Evolutionary conservation across 2,888 invertebrate genomes (phyloP).

Genomic region (Iphiclides podalirius): DNA sequence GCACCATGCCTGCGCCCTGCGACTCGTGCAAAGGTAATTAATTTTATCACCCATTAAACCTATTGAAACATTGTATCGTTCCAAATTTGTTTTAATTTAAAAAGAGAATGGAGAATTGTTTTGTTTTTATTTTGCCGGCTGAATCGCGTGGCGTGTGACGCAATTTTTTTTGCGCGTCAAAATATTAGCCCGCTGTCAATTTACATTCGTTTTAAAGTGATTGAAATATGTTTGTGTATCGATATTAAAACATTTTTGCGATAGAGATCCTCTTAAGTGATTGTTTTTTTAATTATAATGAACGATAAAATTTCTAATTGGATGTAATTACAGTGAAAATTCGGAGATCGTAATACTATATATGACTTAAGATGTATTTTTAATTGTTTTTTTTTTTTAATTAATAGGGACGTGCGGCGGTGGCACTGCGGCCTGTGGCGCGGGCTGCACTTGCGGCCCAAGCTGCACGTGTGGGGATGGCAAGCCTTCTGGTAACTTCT

Average conservation of each 20-base stretch:
- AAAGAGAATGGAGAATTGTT: neutral
- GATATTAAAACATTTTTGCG: conserved; percentile 21
- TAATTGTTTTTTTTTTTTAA: conserved; percentile 33
- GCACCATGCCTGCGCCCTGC: conserved; percentile 68
- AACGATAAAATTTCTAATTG: no score
- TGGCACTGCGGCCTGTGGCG: conserved; percentile 74
- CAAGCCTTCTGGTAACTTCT: conserved; percentile 39
- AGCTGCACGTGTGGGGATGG: conserved; percentile 76
- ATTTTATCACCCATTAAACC: neutral
- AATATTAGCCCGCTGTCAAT: neutral
- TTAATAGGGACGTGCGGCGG: conserved; percentile 75
- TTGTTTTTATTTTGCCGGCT: conserved; percentile 10
- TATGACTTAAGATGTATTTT: no score
- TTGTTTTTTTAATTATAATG: no score
- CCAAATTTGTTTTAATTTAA: neutral
- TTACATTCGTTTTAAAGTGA: neutral
- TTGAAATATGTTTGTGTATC: conserved; percentile 1
- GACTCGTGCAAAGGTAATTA: conserved; percentile 67
- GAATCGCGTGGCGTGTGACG: conserved; percentile 17
- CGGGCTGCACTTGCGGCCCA: conserved; percentile 79
- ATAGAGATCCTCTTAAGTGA: neutral
- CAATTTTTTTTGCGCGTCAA: conserved; percentile 18
- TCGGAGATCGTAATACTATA: no score
- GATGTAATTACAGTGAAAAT: no score
- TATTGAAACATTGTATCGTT: neutral